Conservation (phyloP, 1,140 invertebrate species). For the Anoplophora glabripennis region DNA sequence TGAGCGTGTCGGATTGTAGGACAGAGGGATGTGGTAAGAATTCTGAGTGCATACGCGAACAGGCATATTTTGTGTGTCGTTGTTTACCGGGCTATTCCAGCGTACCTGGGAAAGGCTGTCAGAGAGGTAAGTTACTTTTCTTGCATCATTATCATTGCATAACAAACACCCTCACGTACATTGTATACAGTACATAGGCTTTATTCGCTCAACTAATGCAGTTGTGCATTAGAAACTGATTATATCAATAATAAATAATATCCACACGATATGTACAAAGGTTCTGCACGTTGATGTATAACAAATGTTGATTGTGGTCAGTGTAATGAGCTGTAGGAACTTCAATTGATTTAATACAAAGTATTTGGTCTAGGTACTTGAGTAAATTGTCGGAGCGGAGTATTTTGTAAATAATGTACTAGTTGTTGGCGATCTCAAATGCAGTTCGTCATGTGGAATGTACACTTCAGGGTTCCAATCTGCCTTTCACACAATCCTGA, state of each 20-base stretch:
- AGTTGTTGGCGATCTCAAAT: conserved; percentile 13
- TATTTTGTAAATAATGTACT: conserved; percentile 34
- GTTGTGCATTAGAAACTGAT: conserved; percentile 26
- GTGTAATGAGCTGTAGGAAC: not conserved
- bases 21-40: conserved; percentile 77
- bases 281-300: conserved; percentile 23
- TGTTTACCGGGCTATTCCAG: conserved; percentile 74
- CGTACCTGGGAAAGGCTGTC: conserved; percentile 70
- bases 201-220: conserved; percentile 32
- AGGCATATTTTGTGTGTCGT: conserved; percentile 76
- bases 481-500: conserved; percentile 48
- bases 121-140: conserved; percentile 68
- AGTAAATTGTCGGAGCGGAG: not conserved
- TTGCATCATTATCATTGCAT: conserved; percentile 14
- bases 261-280: conserved; percentile 28
- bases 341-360: not conserved
- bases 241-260: conserved; percentile 1
- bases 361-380: conserved; percentile 2
- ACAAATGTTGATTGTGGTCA: not conserved
- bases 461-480: conserved; percentile 63
- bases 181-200: conserved; percentile 47
- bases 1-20: conserved; percentile 70
- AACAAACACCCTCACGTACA: conserved; percentile 24
- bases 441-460: conserved; percentile 54
- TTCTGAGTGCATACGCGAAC: conserved; percentile 76